Conservation (phyloP, 92 coral and sea anemone genomes). For the Paramuricea clavata region DNA sequence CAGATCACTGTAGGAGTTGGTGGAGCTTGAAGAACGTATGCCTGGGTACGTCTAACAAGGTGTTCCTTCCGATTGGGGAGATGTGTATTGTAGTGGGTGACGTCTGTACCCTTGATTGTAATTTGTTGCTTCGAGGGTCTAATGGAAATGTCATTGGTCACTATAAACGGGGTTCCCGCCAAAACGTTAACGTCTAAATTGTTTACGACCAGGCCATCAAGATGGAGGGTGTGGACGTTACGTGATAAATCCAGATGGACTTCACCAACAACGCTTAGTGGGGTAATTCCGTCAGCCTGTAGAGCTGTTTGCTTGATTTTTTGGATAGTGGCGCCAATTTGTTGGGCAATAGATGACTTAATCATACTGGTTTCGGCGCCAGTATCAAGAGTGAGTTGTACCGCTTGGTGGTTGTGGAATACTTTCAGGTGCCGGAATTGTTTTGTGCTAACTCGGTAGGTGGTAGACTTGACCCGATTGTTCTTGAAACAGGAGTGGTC, state of each 20-base stretch:
- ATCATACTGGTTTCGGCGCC: conserved; percentile 67
- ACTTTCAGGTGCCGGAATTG: conserved; percentile 62
- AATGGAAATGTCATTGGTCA: not conserved
- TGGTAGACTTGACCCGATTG: conserved; percentile 1
- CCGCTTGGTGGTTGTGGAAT: conserved; percentile 54
- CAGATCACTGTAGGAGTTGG: conserved; percentile 40
- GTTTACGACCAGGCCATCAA: conserved; percentile 46
- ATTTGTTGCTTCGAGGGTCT: not conserved
- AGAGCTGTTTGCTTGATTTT: conserved; percentile 9
- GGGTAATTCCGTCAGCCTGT: conserved; percentile 37
- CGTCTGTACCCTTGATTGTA: not conserved
- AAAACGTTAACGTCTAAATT: conserved; percentile 68
- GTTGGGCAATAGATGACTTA: not conserved
- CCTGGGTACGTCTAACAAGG: conserved; percentile 33
- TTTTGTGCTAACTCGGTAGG: conserved; percentile 63
- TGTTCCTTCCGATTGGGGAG: too few species aligned
- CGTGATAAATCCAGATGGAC: conserved; percentile 3
- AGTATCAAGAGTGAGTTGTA: conserved; percentile 37
- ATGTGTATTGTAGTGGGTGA: not conserved
- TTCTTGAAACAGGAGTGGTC: not conserved
- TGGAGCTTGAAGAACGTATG: conserved; percentile 51
- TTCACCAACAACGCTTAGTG: conserved; percentile 52
- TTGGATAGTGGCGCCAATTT: conserved; percentile 10
- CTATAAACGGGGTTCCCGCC: conserved; percentile 70
- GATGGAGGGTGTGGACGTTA: not conserved